Evolutionary conservation across 2,797 vertebrate species (phyloP), one percentile per base, ranked within the genome.

Genomic region (Somateria mollissima): DNA sequence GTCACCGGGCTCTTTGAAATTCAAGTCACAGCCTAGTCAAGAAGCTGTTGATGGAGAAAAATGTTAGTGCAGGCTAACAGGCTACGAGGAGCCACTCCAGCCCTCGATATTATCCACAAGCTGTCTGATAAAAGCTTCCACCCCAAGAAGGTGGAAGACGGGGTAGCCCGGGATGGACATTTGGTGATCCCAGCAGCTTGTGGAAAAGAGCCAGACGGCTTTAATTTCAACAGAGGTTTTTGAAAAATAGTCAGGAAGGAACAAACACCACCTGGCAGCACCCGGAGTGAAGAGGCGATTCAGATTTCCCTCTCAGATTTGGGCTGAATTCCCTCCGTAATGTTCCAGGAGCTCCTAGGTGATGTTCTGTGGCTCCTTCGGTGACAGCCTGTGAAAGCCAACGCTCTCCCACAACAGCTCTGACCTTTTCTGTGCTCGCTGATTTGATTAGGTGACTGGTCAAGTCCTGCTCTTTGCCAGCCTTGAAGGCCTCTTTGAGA

Each of bases 401-500:
- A 60, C 51, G 2, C 30, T 27, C 30, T 37, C 76, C 51, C 8
- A 3, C 57, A 37, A 41, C n/a, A 7, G 80, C 70, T 58, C 34
- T 82, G 89, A 87, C 86, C 93, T 93, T 92, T 94, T 62, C 83
- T 8, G n/a, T n/a, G n/a, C n/a, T n/a, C n/a, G 8, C 30, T 36
- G n/a, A 20, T 56, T 58, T 62, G 58, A 71, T 43, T 47, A 70
- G 70, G 39, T 45, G 60, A 28, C 58, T 71, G 10, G 34, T 84
- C 75, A 4, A 8, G 36, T 77, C 53, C 83, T 74, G 66, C 87
- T 58, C 83, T 78, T 87, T 56, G 21, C 24, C 66, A 57, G 7
- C 56, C 86, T 49, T 28, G 30, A 30, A 15, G 36, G 36, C 64
- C 9, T 15, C 11, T 21, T 18, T 2, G 34, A 53, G 57, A 17